Conservation (phyloP, 2,888 invertebrate species). For the Zygothrica quintamaculata region DNA sequence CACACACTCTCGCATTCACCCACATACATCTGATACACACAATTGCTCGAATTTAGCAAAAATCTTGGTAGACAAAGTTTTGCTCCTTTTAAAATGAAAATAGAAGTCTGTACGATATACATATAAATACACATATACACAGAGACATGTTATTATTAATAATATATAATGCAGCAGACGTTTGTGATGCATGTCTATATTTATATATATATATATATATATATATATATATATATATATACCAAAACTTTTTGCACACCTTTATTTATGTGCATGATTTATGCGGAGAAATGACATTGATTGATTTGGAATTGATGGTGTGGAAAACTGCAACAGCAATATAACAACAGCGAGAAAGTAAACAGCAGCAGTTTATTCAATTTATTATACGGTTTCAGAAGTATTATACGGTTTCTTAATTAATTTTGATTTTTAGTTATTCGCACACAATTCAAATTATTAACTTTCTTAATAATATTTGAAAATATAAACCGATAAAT, state of each 20-base stretch:
- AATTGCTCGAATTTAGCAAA: constrained; percentile 21
- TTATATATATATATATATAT: constrained; percentile 13
- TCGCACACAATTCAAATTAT: too few species aligned
- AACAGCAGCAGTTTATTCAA: constrained; percentile 35
- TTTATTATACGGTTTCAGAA: too few species aligned
- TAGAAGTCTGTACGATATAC: constrained; percentile 34
- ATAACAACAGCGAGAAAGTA: too few species aligned
- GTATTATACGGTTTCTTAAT: too few species aligned
- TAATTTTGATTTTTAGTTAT: too few species aligned
- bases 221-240: constrained; percentile 10
- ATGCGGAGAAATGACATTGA: constrained; percentile 72
- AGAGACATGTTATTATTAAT: constrained; percentile 61
- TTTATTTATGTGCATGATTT: constrained; percentile 77
- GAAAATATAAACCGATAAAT: too few species aligned
- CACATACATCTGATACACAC: not conserved
- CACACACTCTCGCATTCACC: constrained; percentile 12
- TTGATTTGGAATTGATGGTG: constrained; percentile 74
- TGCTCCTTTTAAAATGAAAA: constrained; percentile 63
- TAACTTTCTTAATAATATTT: too few species aligned
- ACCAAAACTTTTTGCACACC: constrained; percentile 51
- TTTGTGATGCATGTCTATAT: constrained; percentile 38
- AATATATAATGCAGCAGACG: constrained; percentile 73
- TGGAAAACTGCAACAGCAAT: constrained; percentile 59
- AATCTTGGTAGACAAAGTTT: constrained; percentile 70
- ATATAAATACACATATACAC: constrained; percentile 19